A percentile compares a stretch with the other conserved stretches of the same genome.
Conservation (phyloP, 2,888 invertebrate genomes). For the Apodemia mormo region DNA sequence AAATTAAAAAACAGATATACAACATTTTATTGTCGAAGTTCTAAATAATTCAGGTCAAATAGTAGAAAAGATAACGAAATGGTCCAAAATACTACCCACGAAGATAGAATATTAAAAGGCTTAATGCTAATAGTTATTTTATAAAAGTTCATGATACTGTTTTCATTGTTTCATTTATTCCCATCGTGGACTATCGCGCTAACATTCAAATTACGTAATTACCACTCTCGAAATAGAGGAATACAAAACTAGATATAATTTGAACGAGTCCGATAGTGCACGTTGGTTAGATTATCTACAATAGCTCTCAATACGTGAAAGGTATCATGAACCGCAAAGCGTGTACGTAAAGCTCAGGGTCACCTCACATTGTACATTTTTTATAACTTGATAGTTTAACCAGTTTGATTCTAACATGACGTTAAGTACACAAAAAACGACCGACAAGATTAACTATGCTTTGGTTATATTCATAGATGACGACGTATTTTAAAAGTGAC, state of each 20-base stretch:
- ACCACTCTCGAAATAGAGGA: slow-evolving; percentile 7
- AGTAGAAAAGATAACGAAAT: slow-evolving; percentile 33
- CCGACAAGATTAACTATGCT: slow-evolving; percentile 28
- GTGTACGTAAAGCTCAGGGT: slow-evolving; percentile 23
- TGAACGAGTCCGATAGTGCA: slow-evolving; percentile 10
- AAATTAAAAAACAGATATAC: slow-evolving; percentile 35
- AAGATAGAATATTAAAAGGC: slow-evolving; percentile 25
- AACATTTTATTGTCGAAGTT: slow-evolving; percentile 60
- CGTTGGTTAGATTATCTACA: slow-evolving; percentile 14
- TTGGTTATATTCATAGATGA: slow-evolving; percentile 25
- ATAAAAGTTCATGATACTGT: slow-evolving; percentile 25
- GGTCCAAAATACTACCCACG: slow-evolving; percentile 21
- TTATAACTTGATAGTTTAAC: slow-evolving; percentile 18
- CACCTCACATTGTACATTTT: slow-evolving; percentile 19
- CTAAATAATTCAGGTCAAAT: slow-evolving; percentile 40
- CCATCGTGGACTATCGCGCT: neutral
- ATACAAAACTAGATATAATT: slow-evolving; percentile 17
- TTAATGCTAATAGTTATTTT: slow-evolving; percentile 30
- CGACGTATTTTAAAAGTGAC: neutral
- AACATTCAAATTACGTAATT: slow-evolving; percentile 22
- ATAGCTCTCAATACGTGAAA: slow-evolving; percentile 23
- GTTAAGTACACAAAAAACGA: slow-evolving; percentile 11
- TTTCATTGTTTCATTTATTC: slow-evolving; percentile 6
- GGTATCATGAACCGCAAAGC: slow-evolving; percentile 30
- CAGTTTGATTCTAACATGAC: slow-evolving; percentile 8